Evolutionary conservation across 2,888 invertebrate species (phyloP), one percentile per base, ranked within the genome.

Genomic region (Noctuana brunneofusca): DNA sequence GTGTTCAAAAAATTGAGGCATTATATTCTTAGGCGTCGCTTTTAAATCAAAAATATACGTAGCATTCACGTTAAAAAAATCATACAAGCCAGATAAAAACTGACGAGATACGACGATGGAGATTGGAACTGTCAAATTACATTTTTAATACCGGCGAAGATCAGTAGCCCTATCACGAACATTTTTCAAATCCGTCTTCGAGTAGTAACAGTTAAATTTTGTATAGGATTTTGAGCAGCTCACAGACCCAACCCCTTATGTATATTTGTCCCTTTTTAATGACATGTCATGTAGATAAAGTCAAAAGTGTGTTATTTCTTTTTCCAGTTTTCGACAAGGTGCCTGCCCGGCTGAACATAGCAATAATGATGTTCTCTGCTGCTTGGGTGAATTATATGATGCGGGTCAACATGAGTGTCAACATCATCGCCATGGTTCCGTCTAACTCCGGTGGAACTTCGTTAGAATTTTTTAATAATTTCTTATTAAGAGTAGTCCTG

Each of bases 381-480:
- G 95, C 95, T 71, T 94, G 95, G 85, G 92, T 95, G 69, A 93
- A 94, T 71, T 96, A 96, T 85, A 95, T 95, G 94, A 89, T 95
- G 81, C 89, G 96, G 56, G 94, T 96, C 24, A 96, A 96, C 81
- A 94, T 96, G 89, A 95, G 96, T 35, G 94, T 96, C 69, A 95
- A 94, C 75, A 93, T 95, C 68, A 93, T 95, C 65, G 95, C 95
- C 30, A 95, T 95, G 95, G 94, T 94, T 2, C 88, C 93, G 5
- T 89, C 90, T 9, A 76, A 79, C 1, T 64, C 72, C 12, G 78
- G 83, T 18, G 66, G 78, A 14, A 76, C 80, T 14, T 80, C 87
- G 89, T 90, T 64, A 88, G 89, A 87, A 72, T 27, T 38, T 46
- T 46, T 18, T 16, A 9, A n/a, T 9, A 11, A n/a, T n/a, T n/a